Conservation (phyloP, 1,140 invertebrate species). For the Trachymyrmex cornetzi region DNA sequence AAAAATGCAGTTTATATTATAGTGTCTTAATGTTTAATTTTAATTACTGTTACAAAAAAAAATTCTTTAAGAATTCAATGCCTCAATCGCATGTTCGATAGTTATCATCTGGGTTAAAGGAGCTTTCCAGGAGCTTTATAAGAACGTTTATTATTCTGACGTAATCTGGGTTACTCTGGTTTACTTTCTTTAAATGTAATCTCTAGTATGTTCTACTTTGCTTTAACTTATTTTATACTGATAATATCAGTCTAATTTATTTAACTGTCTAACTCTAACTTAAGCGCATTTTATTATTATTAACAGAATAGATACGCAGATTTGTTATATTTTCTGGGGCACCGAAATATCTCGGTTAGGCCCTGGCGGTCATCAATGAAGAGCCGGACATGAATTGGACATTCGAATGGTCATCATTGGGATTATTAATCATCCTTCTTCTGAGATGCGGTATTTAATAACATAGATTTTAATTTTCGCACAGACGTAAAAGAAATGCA, state of each 20-base stretch:
- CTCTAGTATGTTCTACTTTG: constrained; percentile 11
- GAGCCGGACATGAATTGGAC: constrained; percentile 85
- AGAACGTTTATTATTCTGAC: constrained; percentile 15
- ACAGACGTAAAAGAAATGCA: neutral
- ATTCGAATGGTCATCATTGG: constrained; percentile 83
- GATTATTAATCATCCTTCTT: constrained; percentile 83
- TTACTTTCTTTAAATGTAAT: constrained; percentile 41
- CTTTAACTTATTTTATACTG: neutral
- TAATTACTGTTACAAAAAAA: neutral
- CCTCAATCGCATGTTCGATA: constrained; percentile 41
- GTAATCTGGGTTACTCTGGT: constrained; percentile 40
- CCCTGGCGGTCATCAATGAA: constrained; percentile 80
- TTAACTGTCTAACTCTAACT: neutral
- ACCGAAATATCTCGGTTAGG: constrained; percentile 53
- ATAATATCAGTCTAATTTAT: neutral
- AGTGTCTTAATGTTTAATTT: neutral
- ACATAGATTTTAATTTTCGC: neutral
- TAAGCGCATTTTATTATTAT: neutral
- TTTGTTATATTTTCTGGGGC: constrained; percentile 39
- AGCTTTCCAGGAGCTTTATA: constrained; percentile 19
- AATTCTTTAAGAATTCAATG: constrained; percentile 1
- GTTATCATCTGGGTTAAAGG: constrained; percentile 22
- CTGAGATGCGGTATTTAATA: constrained; percentile 83
- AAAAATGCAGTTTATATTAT: neutral
- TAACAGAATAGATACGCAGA: constrained; percentile 16